phyloP scores from a whole-genome alignment of 2,888 invertebrate genomes.

The Julus scandinavius region DNA sequence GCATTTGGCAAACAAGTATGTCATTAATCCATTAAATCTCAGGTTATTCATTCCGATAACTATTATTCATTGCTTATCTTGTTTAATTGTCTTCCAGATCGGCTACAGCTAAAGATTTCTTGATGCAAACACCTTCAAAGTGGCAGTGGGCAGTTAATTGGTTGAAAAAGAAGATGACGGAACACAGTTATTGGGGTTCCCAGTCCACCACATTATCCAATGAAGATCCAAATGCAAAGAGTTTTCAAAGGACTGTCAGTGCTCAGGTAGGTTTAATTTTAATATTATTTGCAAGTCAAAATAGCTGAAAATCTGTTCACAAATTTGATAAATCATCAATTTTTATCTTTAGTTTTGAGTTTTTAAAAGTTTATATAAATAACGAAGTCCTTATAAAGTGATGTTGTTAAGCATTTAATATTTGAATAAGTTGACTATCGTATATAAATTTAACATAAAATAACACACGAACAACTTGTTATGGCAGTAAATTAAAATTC shows the following conservation, averaged over 20 bases:
- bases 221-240: constrained; percentile 67
- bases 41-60: neutral
- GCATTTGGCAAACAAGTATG: constrained; percentile 65
- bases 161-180: constrained; percentile 67
- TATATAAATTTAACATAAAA: too few relatives aligned
- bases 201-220: constrained; percentile 63
- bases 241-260: constrained; percentile 68
- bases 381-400: too few relatives aligned
- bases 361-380: too few relatives aligned
- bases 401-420: too few relatives aligned
- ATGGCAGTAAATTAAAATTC: too few relatives aligned
- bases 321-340: too few relatives aligned
- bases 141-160: constrained; percentile 70
- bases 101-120: constrained; percentile 65
- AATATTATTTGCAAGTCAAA: constrained; percentile 4
- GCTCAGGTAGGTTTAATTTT: constrained; percentile 64
- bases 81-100: constrained; percentile 59
- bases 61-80: neutral
- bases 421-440: too few relatives aligned
- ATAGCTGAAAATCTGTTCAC: neutral
- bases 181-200: constrained; percentile 60
- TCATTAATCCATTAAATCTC: neutral
- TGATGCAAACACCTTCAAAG: constrained; percentile 65
- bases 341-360: too few relatives aligned
- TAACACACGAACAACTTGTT: too few relatives aligned